Conservation (phyloP, 2,888 invertebrate species). For the Drosophila paramelanica region DNA sequence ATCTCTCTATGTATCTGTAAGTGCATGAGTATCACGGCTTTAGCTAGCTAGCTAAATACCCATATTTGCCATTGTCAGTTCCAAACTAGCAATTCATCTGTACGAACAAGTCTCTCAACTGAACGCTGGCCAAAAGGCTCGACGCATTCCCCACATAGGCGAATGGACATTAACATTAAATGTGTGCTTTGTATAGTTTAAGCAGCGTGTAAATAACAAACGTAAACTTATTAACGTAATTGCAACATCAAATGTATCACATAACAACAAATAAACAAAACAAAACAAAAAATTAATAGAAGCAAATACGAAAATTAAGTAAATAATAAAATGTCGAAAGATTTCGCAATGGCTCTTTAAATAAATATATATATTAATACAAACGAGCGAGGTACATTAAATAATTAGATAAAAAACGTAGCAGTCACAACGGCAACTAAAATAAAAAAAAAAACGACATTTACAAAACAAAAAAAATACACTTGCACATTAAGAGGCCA, state of each 20-base stretch:
- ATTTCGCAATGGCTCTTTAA: conserved; percentile 48
- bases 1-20: conserved; percentile 17
- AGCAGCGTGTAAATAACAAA: conserved; percentile 65
- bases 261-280: conserved; percentile 22
- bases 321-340: conserved; percentile 1
- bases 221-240: conserved; percentile 61
- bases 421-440: conserved; percentile 23
- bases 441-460: conserved; percentile 2
- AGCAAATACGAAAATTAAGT: conserved; percentile 4
- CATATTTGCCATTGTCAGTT: conserved; percentile 30
- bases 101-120: background rate
- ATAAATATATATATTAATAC: conserved; percentile 50
- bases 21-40: conserved; percentile 10
- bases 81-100: conserved; percentile 39
- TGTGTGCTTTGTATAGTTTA: conserved; percentile 66
- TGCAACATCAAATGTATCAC: conserved; percentile 55
- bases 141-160: conserved; percentile 11
- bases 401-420: conserved; percentile 55
- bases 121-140: conserved; percentile 10
- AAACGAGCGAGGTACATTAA: conserved; percentile 31
- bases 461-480: background rate
- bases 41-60: conserved; percentile 22
- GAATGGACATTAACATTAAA: conserved; percentile 52
- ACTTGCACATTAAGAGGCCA: conserved; percentile 27
- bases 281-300: background rate